A percentile compares a stretch with the other conserved stretches of the same genome.
Conservation (phyloP, 2,888 invertebrate species). For the Agelastica alni region DNA sequence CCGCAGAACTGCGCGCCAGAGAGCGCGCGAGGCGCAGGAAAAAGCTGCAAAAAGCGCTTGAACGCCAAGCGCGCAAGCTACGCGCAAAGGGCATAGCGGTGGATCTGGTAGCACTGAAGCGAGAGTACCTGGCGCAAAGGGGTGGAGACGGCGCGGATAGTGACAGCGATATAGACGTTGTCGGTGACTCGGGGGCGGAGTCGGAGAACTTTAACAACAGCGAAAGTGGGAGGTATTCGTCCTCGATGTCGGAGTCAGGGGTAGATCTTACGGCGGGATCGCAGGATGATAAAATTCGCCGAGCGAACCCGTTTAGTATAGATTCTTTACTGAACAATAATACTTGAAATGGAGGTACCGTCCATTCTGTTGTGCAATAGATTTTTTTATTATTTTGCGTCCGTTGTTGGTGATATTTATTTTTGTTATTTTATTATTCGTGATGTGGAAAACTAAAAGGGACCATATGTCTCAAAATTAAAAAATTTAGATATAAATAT, state of each 20-base stretch:
- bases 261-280: constrained; percentile 58
- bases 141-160: constrained; percentile 62
- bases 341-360: constrained; percentile 59
- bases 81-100: constrained; percentile 90
- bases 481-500: too few relatives aligned
- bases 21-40: constrained; percentile 87
- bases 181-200: constrained; percentile 77
- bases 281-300: constrained; percentile 59
- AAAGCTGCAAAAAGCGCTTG: constrained; percentile 89
- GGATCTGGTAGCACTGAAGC: constrained; percentile 80
- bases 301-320: constrained; percentile 87
- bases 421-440: constrained; percentile 12
- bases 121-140: constrained; percentile 83
- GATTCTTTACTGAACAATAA: constrained; percentile 82
- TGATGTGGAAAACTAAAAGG: too few relatives aligned
- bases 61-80: constrained; percentile 89
- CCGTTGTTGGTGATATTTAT: constrained; percentile 24
- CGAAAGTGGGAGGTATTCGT: constrained; percentile 51
- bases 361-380: constrained; percentile 42
- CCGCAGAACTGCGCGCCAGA: constrained; percentile 82
- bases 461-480: too few relatives aligned
- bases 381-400: constrained; percentile 23
- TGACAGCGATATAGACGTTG: constrained; percentile 82
- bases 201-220: constrained; percentile 67
- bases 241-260: constrained; percentile 50